Evolutionary conservation across 2,113 vertebrate genomes (phyloP), one percentile per base, ranked within the genome.

Genomic region (Hippotragus niger): DNA sequence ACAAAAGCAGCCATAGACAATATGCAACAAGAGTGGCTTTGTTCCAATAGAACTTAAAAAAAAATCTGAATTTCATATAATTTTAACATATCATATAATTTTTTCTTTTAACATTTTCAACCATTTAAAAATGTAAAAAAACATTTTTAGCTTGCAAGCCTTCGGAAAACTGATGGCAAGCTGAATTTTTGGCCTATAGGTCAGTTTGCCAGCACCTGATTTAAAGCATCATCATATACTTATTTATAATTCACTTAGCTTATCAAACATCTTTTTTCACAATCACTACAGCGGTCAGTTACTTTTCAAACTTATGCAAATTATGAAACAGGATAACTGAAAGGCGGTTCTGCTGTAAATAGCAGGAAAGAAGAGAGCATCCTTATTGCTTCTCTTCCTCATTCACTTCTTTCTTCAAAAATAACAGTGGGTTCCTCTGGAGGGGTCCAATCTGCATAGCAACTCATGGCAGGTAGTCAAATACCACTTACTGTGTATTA

Each of bases 131-230:
- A 80, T 53, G 12, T 88, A 94, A 85, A 81, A 74, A 74, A 90
- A 31, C 5, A 91, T 88, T 95, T 58, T 95, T n/a, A 82, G 88
- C 40, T 71, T 60, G 88, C 86, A 88, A 92, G 50, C 40, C 33
- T 92, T 91, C 12, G 94, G 84, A 97, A 97, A 92, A 80, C 27
- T 67, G 45, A 58, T 74, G 36, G 55, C 8, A 94, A 45, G 31
- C 7, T 91, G 12, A 62, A 74, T 43, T 52, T 52, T 45, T 52
- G n/a, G 15, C 50, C 82, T 6, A 62, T 14, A 31, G 86, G 21
- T 23, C 62, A 95, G 36, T 88, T 23, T 57, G 40, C 19, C 40
- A 62, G 88, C 8, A 88, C 12, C n/a, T 57, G 74, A 86, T 57
- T 91, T 81, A 80, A 87, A 81, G 8, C 6, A 81, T 33, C 55